A percentile compares a stretch with the other conserved stretches of the same genome.
Evolutionary conservation across 1,140 invertebrate species (phyloP).

Genomic region (Brachionus rotundiformis): DNA sequence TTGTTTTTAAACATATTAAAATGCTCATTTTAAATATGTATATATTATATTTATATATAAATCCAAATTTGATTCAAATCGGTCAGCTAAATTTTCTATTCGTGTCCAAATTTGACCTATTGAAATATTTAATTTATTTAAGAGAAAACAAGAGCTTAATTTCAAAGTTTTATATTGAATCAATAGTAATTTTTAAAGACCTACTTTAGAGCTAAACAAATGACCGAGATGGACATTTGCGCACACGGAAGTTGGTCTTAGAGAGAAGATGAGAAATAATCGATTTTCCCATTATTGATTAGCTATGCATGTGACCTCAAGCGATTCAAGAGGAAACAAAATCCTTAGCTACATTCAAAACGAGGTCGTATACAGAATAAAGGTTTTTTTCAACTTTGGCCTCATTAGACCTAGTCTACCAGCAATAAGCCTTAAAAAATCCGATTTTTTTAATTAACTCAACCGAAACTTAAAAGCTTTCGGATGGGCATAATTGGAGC

Average conservation of each 20-base stretch:
- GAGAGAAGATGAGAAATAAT: neutral
- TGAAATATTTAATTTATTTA: neutral
- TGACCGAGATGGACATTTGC: neutral
- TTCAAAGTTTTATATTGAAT: neutral
- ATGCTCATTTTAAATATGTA: neutral
- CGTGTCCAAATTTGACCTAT: neutral
- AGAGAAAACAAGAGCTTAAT: neutral
- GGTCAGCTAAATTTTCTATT: neutral
- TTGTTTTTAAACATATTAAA: neutral
- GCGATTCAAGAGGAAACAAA: neutral
- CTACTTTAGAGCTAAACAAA: neutral
- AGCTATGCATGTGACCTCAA: conserved; percentile 33
- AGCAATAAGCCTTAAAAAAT: neutral
- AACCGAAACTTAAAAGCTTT: conserved; percentile 7
- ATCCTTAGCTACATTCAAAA: conserved; percentile 28
- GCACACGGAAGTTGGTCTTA: neutral
- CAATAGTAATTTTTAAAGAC: neutral
- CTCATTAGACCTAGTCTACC: neutral
- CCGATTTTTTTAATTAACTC: conserved; percentile 36
- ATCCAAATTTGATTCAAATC: neutral
- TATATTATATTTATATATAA: neutral
- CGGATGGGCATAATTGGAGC: neutral
- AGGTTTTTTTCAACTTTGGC: neutral
- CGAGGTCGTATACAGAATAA: conserved; percentile 13
- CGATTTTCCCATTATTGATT: neutral